Evolutionary conservation across 2,888 invertebrate genomes (phyloP).

Genomic region (Neoscelio sp.): DNA sequence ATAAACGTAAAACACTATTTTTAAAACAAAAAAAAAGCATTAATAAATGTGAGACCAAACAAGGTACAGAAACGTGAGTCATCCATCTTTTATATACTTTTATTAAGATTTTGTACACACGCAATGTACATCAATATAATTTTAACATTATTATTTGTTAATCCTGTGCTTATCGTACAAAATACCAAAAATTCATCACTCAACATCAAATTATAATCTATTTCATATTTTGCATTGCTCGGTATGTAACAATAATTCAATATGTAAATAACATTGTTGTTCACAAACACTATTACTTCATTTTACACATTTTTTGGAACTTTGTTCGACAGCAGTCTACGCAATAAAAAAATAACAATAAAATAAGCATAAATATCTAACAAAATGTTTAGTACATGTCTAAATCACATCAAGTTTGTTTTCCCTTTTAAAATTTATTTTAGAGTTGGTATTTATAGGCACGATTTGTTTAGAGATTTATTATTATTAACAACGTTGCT

Average conservation of each 20-base stretch:
- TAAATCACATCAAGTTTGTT: conserved; percentile 52
- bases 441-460: conserved; percentile 57
- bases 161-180: conserved; percentile 2
- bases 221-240: not conserved
- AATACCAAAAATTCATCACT: conserved; percentile 5
- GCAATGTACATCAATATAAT: conserved; percentile 11
- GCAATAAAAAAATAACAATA: not conserved
- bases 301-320: not conserved
- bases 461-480: conserved; percentile 55
- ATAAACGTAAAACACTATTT: too few species aligned
- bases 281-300: not conserved
- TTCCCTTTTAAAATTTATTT: conserved; percentile 30
- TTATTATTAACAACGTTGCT: conserved; percentile 50
- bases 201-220: conserved; percentile 8
- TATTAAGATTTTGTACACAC: conserved; percentile 37
- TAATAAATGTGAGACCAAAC: too few species aligned
- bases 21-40: too few species aligned
- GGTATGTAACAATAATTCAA: conserved; percentile 11
- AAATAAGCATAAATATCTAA: conserved; percentile 28
- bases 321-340: conserved; percentile 5
- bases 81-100: conserved; percentile 21
- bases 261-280: conserved; percentile 1
- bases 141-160: conserved; percentile 10
- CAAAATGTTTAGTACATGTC: conserved; percentile 33
- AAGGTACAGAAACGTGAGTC: too few species aligned